Conservation (phyloP, 1,140 invertebrate species). For the Papilio xuthus region DNA sequence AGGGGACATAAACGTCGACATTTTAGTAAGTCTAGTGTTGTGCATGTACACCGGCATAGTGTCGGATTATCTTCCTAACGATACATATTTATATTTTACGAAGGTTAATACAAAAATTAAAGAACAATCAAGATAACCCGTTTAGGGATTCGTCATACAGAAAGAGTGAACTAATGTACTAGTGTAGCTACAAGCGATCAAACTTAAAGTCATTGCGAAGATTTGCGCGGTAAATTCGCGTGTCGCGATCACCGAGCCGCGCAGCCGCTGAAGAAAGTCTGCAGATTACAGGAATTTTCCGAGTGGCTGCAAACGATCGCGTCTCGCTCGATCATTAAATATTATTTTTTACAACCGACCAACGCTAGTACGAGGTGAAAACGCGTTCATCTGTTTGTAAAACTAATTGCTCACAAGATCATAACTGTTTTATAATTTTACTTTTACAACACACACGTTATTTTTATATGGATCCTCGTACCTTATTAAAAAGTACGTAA, state of each 20-base stretch:
- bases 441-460: neutral
- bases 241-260: constrained; percentile 56
- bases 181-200: neutral
- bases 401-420: neutral
- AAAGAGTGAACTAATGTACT: neutral
- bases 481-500: no score
- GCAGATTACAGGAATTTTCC: constrained; percentile 79
- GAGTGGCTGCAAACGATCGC: constrained; percentile 74
- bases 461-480: neutral
- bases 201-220: neutral
- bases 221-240: constrained; percentile 49
- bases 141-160: neutral
- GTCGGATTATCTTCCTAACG: no score
- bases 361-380: constrained; percentile 59
- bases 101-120: no score
- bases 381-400: constrained; percentile 47
- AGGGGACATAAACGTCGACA: no score
- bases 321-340: constrained; percentile 70
- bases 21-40: no score
- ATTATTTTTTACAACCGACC: constrained; percentile 54
- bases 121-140: neutral
- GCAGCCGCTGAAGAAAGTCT: constrained; percentile 71
- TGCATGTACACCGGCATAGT: no score
- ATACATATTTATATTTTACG: no score
- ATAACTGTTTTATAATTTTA: neutral